phyloP scores from a whole-genome alignment of 1,140 invertebrate species.

The Drosophila sechellia region DNA sequence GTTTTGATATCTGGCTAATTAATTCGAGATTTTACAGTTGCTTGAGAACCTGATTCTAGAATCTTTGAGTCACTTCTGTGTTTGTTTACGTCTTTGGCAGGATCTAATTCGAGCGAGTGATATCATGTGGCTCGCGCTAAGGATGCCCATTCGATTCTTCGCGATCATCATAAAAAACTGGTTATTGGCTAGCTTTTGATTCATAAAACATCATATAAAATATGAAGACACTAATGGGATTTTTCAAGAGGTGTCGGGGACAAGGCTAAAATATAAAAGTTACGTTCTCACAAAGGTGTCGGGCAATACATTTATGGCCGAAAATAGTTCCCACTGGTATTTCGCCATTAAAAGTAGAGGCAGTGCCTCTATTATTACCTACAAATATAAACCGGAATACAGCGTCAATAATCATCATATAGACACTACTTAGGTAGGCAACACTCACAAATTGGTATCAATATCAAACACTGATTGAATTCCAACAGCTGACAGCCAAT shows the following conservation, averaged over 20 bases:
- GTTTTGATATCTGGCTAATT: slow-evolving; percentile 15
- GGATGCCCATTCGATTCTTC: slow-evolving; percentile 27
- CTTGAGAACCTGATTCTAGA: slow-evolving; percentile 29
- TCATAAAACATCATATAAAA: slow-evolving; percentile 26
- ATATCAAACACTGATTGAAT: slow-evolving; percentile 31
- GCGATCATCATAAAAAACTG: slow-evolving; percentile 17
- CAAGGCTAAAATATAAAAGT: slow-evolving; percentile 32
- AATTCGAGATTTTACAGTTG: slow-evolving; percentile 49
- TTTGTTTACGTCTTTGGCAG: slow-evolving; percentile 42
- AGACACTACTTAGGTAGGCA: slow-evolving; percentile 66
- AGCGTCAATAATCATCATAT: slow-evolving; percentile 56
- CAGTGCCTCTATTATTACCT: slow-evolving; percentile 9
- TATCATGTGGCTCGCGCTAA: slow-evolving; percentile 38
- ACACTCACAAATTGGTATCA: slow-evolving; percentile 44
- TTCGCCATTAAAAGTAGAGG: slow-evolving; percentile 1
- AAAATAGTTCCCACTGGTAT: slow-evolving; percentile 30
- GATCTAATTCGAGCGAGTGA: slow-evolving; percentile 38
- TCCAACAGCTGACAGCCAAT: slow-evolving; percentile 48
- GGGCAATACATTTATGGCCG: slow-evolving; percentile 4
- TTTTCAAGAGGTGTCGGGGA: slow-evolving; percentile 30
- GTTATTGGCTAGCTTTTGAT: slow-evolving; percentile 23
- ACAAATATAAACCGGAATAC: slow-evolving; percentile 27
- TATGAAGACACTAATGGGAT: slow-evolving; percentile 47
- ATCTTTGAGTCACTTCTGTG: slow-evolving; percentile 33
- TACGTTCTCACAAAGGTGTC: slow-evolving; percentile 17